These are phyloP conservation scores for Ammodytes dubius DNA, from an alignment of 2,113 vertebrate species.

Conservation along the genomic window DNA sequence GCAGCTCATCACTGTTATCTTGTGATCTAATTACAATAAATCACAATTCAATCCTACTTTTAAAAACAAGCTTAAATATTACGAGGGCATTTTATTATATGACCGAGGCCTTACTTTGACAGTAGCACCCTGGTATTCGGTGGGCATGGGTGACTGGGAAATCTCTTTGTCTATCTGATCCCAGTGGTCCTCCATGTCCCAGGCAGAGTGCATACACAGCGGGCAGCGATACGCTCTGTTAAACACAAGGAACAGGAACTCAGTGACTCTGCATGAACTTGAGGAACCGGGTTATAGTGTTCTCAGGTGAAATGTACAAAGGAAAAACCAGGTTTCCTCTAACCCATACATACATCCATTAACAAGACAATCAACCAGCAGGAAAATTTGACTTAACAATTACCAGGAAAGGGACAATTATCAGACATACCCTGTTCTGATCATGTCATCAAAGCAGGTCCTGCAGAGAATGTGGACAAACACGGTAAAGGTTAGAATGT, in stretches of 20 bases:
- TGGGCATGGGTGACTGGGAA: conserved; percentile 92
- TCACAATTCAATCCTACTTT: neutral
- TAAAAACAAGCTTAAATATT: neutral
- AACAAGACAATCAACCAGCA: neutral
- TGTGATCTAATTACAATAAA: neutral
- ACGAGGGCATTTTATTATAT: neutral
- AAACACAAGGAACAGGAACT: neutral
- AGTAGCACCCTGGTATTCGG: conserved; percentile 90
- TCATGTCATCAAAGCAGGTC: conserved; percentile 93
- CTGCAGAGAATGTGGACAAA: conserved; percentile 79
- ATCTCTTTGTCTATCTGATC: conserved; percentile 91
- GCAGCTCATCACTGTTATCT: neutral
- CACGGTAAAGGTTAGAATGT: neutral
- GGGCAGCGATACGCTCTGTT: conserved; percentile 93
- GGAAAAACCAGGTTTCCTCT: neutral
- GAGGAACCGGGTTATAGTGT: neutral
- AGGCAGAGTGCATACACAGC: conserved; percentile 93
- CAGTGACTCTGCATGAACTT: neutral
- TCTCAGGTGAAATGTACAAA: too few species aligned
- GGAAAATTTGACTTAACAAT: neutral
- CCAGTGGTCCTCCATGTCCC: conserved; percentile 91
- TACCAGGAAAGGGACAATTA: neutral
- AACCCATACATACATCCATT: neutral
- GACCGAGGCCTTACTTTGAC: conserved; percentile 85
- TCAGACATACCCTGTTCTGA: conserved; percentile 78